Evolutionary conservation across 2,113 vertebrate genomes (phyloP).

Genomic region (Salvator merianae): DNA sequence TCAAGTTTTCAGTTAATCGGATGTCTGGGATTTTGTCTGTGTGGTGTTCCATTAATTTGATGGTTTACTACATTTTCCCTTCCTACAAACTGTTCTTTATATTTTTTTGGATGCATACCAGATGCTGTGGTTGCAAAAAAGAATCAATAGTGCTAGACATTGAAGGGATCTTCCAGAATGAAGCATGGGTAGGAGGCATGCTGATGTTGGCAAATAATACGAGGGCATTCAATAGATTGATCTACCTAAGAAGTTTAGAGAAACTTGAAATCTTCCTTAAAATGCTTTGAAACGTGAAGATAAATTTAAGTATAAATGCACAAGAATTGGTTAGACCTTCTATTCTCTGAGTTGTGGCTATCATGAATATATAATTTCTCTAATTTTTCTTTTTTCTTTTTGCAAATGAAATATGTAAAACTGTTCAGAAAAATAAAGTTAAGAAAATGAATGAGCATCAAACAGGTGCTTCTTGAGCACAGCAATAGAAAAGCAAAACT

Average conservation of each 20-base stretch:
- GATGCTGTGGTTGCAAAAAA: not conserved
- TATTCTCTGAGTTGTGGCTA: not conserved
- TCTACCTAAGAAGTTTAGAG: not conserved
- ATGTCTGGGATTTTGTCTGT: not conserved
- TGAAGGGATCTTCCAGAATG: not conserved
- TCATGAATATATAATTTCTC: not conserved
- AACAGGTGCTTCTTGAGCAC: too few relatives aligned
- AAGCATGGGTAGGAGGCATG: not conserved
- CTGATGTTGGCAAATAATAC: not conserved
- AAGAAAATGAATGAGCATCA: not conserved
- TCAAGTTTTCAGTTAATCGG: not conserved
- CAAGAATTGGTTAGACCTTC: not conserved
- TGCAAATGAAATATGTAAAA: not conserved
- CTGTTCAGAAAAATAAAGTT: too few relatives aligned
- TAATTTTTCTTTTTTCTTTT: not conserved
- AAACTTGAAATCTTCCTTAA: not conserved
- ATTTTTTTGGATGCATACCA: not conserved
- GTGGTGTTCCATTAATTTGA: not conserved
- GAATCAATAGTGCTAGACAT: not conserved
- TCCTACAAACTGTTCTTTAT: not conserved
- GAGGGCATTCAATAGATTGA: not conserved
- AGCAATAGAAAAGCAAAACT: too few relatives aligned
- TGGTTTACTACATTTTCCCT: too few relatives aligned
- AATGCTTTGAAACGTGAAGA: not conserved
- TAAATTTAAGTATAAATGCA: not conserved